phyloP scores from a whole-genome alignment of 2,888 invertebrate species.

The Neoascia interrupta region DNA sequence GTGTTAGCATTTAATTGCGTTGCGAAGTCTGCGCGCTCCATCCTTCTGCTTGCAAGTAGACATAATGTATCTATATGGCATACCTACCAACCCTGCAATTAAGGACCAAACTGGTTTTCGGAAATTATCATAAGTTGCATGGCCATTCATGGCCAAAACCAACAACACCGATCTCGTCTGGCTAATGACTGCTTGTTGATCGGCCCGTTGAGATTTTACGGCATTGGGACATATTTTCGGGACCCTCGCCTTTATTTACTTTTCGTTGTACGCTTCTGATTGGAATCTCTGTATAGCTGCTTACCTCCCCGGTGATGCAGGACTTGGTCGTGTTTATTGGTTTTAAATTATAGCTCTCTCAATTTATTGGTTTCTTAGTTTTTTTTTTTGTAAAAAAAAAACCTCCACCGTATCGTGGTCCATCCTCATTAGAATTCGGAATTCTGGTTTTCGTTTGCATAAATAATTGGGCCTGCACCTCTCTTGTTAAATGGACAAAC shows the following conservation, averaged over 20 bases:
- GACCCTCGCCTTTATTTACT: slow-evolving; percentile 49
- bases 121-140: slow-evolving; percentile 54
- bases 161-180: slow-evolving; percentile 35
- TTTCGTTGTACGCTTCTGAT: slow-evolving; percentile 46
- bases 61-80: too few relatives aligned
- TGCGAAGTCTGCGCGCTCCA: slow-evolving; percentile 15
- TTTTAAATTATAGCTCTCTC: slow-evolving; percentile 65
- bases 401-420: slow-evolving; percentile 18
- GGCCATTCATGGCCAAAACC: slow-evolving; percentile 1
- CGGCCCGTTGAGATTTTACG: slow-evolving; percentile 35
- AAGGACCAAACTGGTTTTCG: slow-evolving; percentile 40
- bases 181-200: slow-evolving; percentile 51
- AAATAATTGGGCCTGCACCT: slow-evolving; percentile 62
- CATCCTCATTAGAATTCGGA: slow-evolving; percentile 63
- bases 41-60: too few relatives aligned
- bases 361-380: slow-evolving; percentile 49
- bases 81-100: slow-evolving; percentile 31
- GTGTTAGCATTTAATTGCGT: slow-evolving; percentile 63
- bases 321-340: slow-evolving; percentile 62
- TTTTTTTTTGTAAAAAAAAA: too few relatives aligned
- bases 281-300: slow-evolving; percentile 17
- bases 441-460: slow-evolving; percentile 64
- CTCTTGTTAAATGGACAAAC: slow-evolving; percentile 64
- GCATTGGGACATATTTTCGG: slow-evolving; percentile 32
- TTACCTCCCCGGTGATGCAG: slow-evolving; percentile 1